Evolutionary conservation across 1,140 invertebrate genomes (phyloP).

Genomic region (Aporrectodea caliginosa): DNA sequence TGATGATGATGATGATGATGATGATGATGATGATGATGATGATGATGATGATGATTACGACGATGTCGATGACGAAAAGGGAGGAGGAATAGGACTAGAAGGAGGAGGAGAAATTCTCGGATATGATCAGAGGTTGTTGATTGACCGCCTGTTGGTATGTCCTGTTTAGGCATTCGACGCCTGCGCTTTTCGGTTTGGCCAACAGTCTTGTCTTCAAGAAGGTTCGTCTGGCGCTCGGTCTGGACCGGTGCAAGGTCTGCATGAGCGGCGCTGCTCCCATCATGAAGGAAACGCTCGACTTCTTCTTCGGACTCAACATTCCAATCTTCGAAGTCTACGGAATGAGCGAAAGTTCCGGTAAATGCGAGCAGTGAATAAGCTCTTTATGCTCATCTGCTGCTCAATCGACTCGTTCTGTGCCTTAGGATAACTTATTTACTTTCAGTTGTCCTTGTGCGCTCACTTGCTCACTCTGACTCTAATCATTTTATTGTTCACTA

Average conservation of each 20-base stretch:
- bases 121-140: background rate
- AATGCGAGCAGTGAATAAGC: background rate
- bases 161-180: background rate
- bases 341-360: slow-evolving; percentile 75
- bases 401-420: no score
- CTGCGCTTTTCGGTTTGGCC: slow-evolving; percentile 62
- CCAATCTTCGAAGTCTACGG: slow-evolving; percentile 59
- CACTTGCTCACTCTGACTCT: no score
- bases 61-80: no score
- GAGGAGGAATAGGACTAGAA: no score
- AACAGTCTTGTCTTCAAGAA: slow-evolving; percentile 68
- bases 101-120: background rate
- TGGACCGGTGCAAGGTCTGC: slow-evolving; percentile 65
- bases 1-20: background rate
- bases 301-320: slow-evolving; percentile 77
- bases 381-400: no score
- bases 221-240: slow-evolving; percentile 68
- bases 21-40: slow-evolving; percentile 12
- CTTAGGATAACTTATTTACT: no score
- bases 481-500: no score
- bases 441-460: no score
- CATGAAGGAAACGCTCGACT: slow-evolving; percentile 70
- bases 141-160: background rate
- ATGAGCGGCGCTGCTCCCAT: slow-evolving; percentile 75
- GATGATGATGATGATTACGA: no score